phyloP scores from a whole-genome alignment of 1,140 invertebrate species.

The Platyscapa corneri region DNA sequence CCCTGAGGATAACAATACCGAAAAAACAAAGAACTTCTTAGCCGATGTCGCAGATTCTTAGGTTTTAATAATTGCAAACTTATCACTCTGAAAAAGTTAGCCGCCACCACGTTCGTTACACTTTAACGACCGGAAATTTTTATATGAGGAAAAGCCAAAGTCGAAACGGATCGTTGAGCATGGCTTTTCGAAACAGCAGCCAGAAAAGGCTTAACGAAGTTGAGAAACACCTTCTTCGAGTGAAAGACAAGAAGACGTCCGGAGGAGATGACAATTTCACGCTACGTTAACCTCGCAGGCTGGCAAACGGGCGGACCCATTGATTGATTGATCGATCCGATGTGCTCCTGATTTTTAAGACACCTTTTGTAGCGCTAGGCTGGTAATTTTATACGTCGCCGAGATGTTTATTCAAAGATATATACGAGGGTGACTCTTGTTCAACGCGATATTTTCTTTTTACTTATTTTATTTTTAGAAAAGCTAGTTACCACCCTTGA shows the following conservation, averaged over 20 bases:
- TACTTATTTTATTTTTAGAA: background rate
- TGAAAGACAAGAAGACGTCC: constrained; percentile 32
- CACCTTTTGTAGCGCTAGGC: background rate
- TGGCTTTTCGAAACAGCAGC: background rate
- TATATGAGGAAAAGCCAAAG: background rate
- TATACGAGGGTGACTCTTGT: background rate
- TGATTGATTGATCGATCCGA: constrained; percentile 48
- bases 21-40: background rate
- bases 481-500: background rate
- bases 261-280: constrained; percentile 65
- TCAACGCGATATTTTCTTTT: background rate
- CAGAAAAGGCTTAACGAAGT: constrained; percentile 15
- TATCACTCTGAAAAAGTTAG: background rate
- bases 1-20: background rate
- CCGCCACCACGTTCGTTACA: background rate
- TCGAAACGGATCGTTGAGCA: constrained; percentile 43
- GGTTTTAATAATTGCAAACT: background rate
- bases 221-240: constrained; percentile 12
- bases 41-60: background rate
- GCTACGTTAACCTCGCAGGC: constrained; percentile 62
- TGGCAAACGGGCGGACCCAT: constrained; percentile 11
- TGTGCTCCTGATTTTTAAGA: background rate
- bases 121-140: constrained; percentile 12
- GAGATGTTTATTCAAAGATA: background rate
- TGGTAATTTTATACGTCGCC: background rate